Evolutionary conservation across 2,797 vertebrate genomes (phyloP), one percentile per base, ranked within the genome.

Genomic region (Microctenopoma lineatum): DNA sequence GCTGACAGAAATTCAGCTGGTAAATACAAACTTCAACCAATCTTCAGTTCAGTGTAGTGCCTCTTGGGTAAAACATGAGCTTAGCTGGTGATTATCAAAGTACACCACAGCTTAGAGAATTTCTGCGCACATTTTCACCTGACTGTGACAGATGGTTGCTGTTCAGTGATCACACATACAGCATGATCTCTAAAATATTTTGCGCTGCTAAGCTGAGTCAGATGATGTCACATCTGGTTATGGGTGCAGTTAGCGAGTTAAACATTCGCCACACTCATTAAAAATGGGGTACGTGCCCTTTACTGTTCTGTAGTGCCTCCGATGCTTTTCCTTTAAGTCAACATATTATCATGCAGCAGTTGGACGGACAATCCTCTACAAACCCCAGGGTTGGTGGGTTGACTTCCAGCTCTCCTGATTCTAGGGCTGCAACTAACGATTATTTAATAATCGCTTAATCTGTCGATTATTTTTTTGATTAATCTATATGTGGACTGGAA

Each of bases 191-290:
- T 66, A 59, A 54, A 25, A 54, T 53, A 51, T 48, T 36, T 45
- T 44, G 54, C 21, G 48, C 59, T n/a, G 56, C 32, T 55, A 47
- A 61, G 65, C 54, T 55, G 56, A 44, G 12, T n/a, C 32, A 38
- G 46, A 48, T 50, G 10, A 10, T 14, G 32, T 47, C 48, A 61
- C 27, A 34, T 63, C 53, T 58, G 47, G 27, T 59, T 56, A 60
- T 48, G 42, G 61, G 42, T 57, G 26, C 29, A n/a, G 56, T 53
- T 39, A 15, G 2, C 12, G 10, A 4, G 39, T 47, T 32, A 50
- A 53, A 63, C 21, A 52, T 47, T 61, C 16, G 9, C 21, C 9
- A 26, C 64, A 50, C 64, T 78, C 3, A 52, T 51, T 29, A n/a
- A 39, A 62, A n/a, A 34, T 7, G 9, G 32, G 7, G 32, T 34